Evolutionary conservation across 2,888 invertebrate genomes (phyloP).

Genomic region (Oscheius sp.): DNA sequence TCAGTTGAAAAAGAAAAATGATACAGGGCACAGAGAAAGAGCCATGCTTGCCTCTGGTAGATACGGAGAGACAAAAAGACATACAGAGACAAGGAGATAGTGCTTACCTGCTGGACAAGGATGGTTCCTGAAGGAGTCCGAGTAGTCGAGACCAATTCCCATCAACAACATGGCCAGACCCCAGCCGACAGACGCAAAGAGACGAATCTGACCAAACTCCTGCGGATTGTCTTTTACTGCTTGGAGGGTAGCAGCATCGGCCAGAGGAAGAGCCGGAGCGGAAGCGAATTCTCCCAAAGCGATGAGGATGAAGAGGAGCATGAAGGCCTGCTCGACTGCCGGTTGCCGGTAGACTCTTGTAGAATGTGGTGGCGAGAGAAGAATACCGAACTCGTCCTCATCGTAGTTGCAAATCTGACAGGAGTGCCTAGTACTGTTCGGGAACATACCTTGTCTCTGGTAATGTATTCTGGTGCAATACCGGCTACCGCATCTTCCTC

Average conservation of each 20-base stretch:
- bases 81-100: neutral
- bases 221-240: conserved; percentile 66
- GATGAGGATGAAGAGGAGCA: conserved; percentile 89
- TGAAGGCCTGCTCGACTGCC: conserved; percentile 91
- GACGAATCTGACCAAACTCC: conserved; percentile 89
- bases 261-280: conserved; percentile 67
- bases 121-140: conserved; percentile 86
- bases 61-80: neutral
- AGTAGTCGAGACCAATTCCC: conserved; percentile 93
- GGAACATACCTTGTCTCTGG: conserved; percentile 60
- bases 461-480: conserved; percentile 71
- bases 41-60: too few relatives aligned
- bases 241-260: conserved; percentile 71
- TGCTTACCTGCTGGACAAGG: conserved; percentile 66
- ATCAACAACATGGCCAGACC: conserved; percentile 98
- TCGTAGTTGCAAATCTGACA: conserved; percentile 70
- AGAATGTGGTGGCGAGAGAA: conserved; percentile 85
- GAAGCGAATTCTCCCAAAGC: conserved; percentile 96
- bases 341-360: conserved; percentile 88
- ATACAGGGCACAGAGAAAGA: too few relatives aligned
- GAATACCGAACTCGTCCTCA: conserved; percentile 64
- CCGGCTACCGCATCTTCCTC: conserved; percentile 70
- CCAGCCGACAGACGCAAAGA: conserved; percentile 98
- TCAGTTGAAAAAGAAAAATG: too few relatives aligned
- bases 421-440: neutral